phyloP scores from a whole-genome alignment of 23 tunicate genomes.

The Aplidium turbinatum region DNA sequence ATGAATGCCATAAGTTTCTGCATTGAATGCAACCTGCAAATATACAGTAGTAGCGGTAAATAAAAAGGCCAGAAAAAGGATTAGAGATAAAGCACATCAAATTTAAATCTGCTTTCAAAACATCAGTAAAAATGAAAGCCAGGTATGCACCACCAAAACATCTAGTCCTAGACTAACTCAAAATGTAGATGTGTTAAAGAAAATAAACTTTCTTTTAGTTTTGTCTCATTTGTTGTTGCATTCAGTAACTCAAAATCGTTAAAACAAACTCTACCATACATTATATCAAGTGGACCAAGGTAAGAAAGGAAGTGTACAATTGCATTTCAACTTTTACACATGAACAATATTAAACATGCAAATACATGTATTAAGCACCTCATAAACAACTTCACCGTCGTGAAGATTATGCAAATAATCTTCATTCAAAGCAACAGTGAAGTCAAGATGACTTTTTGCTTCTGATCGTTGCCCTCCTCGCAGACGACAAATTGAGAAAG shows the following conservation, averaged over 20 bases:
- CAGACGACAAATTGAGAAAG: conserved; percentile 13
- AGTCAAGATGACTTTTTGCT: conserved; percentile 1
- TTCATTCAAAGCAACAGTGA: neutral
- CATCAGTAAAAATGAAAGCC: too few relatives aligned
- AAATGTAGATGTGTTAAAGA: too few relatives aligned
- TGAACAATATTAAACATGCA: neutral
- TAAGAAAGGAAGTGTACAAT: too few relatives aligned
- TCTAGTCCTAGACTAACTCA: too few relatives aligned
- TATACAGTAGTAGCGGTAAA: neutral
- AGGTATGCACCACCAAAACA: too few relatives aligned
- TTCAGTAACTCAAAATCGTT: too few relatives aligned
- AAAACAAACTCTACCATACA: too few relatives aligned
- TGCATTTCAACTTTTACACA: too few relatives aligned
- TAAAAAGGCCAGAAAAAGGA: neutral
- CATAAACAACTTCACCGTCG: conserved; percentile 12
- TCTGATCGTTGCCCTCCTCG: conserved; percentile 4
- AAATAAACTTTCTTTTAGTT: too few relatives aligned
- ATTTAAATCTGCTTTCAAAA: neutral
- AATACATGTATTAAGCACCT: neutral
- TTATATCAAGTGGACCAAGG: too few relatives aligned
- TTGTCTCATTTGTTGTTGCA: too few relatives aligned
- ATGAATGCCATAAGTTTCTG: neutral
- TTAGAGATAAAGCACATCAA: neutral
- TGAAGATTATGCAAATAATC: conserved; percentile 7
- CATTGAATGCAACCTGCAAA: neutral